Base-by-base conservation (phyloP, 2,113 vertebrate genomes). In the Herpetotheres cachinnans region DNA sequence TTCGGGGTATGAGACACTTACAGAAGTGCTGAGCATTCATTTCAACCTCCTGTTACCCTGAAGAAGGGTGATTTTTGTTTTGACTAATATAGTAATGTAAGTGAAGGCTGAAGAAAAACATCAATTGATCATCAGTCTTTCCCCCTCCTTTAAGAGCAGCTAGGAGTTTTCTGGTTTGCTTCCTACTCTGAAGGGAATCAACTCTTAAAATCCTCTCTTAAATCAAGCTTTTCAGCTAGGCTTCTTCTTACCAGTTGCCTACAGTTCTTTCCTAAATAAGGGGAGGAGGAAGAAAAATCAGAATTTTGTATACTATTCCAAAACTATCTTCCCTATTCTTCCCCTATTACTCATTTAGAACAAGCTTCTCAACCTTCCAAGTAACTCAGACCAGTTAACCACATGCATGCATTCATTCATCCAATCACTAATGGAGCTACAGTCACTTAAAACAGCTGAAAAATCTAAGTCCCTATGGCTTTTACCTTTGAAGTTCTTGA, bases 1-100 rank as follows among this genome's bases (percentile, higher is more conserved):
- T 4, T 38, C 17, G 17, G 10, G 16, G 4, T 29, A 46, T 0
- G 0, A 27, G 55, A 22, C 61, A 87, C 50, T 54, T 54, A 38
- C 5, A 74, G 47, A 49, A 79, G 11, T 3, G 11, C 3, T 56
- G 14, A 90, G 19, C 19, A 30, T 65, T 92, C 63, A 30, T 77
- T 94, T 77, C 56, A 56, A 59, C 20, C 21, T 83, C 77, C 30
- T 27, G 25, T 50, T 42, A 50, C 38, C 32, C 62, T 63, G 40
- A 65, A 62, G 13, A 66, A 59, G 22, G 61, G 29, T 40, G 13
- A 46, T 25, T 81, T 86, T 61, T 56, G 5, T 24, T 81, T 54
- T 58, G 30, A 65, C 55, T 63, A 46, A 79, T 29, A 26, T 6
- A 52, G 17, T 58, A 67, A 42, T 50, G 9, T 29, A 76, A 95